phyloP scores from a whole-genome alignment of 2,888 invertebrate species.

The Adelognathus sp. region DNA sequence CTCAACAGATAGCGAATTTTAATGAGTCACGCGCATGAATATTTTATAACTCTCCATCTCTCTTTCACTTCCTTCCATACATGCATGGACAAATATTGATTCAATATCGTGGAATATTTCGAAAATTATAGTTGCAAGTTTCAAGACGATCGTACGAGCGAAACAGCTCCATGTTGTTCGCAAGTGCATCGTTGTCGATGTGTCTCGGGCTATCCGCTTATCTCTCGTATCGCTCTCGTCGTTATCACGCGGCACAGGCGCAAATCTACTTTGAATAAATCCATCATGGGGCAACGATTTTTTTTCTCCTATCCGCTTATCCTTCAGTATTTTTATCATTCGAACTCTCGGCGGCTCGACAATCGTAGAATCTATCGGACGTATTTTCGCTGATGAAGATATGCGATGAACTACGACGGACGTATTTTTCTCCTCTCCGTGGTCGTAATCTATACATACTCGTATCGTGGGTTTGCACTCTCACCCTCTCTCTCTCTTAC shows the following conservation, averaged over 20 bases:
- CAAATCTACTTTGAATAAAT: constrained; percentile 30
- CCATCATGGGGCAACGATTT: constrained; percentile 26
- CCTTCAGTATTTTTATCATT: not conserved
- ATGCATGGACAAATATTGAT: not conserved
- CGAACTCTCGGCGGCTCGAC: not conserved
- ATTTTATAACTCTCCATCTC: not conserved
- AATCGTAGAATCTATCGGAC: not conserved
- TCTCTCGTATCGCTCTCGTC: not conserved
- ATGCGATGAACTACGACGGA: not conserved
- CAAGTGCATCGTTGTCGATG: not conserved
- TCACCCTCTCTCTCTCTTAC: too few relatives aligned
- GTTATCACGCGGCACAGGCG: not conserved
- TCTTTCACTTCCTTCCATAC: too few relatives aligned
- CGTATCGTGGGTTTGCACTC: not conserved
- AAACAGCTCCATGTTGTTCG: not conserved
- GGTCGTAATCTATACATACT: not conserved
- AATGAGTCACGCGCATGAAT: not conserved
- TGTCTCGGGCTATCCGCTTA: constrained; percentile 17
- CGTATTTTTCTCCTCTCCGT: not conserved
- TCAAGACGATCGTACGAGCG: not conserved
- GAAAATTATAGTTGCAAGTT: constrained; percentile 9
- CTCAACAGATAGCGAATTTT: not conserved
- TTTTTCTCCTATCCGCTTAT: constrained; percentile 27
- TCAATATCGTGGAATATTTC: constrained; percentile 23
- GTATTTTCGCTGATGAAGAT: not conserved